Evolutionary conservation across 2,797 vertebrate species (phyloP).

Genomic region (Leontocebus nigricollis): DNA sequence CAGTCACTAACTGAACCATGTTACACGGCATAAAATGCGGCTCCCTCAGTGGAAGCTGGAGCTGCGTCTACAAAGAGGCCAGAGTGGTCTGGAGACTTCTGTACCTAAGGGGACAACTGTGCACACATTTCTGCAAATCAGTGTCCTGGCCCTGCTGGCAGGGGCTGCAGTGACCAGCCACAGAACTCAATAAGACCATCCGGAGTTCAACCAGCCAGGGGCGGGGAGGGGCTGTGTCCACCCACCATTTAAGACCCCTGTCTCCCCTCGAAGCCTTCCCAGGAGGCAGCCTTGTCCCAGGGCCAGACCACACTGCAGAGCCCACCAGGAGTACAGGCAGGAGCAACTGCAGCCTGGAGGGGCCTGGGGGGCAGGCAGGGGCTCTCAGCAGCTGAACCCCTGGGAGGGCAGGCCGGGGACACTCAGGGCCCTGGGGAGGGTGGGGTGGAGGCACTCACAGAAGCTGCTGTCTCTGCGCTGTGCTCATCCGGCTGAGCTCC

Average conservation of each 20-base stretch:
- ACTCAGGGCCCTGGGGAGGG: no score
- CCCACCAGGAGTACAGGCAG: no score
- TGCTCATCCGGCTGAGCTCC: constrained; percentile 84
- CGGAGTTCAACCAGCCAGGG: no score
- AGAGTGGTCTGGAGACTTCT: not conserved
- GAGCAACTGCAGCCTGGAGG: accelerated
- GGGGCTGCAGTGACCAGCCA: not conserved
- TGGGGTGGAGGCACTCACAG: constrained; percentile 83
- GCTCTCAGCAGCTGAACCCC: no score
- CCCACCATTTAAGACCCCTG: no score
- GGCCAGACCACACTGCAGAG: not conserved
- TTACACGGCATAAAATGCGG: not conserved
- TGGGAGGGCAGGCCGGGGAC: no score
- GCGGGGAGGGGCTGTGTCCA: no score
- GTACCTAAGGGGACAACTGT: not conserved
- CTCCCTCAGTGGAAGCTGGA: not conserved
- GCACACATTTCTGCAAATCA: not conserved
- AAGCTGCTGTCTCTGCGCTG: constrained; percentile 82
- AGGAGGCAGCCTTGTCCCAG: no score
- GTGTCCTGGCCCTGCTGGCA: not conserved
- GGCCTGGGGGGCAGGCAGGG: no score
- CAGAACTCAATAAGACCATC: not conserved
- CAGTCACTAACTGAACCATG: not conserved
- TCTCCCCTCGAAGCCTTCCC: no score
- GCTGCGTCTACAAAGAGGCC: not conserved